A percentile compares a stretch with the other conserved stretches of the same genome.
phyloP scores from a whole-genome alignment of 2,888 invertebrate genomes.

The Drosophila falleni region DNA sequence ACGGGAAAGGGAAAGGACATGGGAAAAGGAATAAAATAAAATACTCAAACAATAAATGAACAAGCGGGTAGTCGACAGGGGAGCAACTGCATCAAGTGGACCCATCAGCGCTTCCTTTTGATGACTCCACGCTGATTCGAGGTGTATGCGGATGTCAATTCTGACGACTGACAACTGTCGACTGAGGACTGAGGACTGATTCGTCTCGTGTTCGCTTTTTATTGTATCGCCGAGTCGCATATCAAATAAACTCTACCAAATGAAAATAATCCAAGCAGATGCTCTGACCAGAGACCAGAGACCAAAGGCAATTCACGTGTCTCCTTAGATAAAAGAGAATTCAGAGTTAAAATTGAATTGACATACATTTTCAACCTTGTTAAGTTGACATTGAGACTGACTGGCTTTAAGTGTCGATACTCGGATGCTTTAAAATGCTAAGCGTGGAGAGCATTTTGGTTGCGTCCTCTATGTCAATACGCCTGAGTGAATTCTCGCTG shows the following conservation, averaged over 20 bases:
- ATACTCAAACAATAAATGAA: constrained; percentile 59
- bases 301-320: constrained; percentile 2
- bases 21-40: constrained; percentile 27
- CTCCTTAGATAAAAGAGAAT: background rate
- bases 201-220: constrained; percentile 28
- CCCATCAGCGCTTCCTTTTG: constrained; percentile 44
- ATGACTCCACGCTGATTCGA: constrained; percentile 25
- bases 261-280: constrained; percentile 49
- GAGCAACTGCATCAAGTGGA: constrained; percentile 48
- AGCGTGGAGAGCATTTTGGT: constrained; percentile 33
- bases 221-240: constrained; percentile 48
- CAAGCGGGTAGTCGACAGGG: constrained; percentile 36
- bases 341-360: constrained; percentile 16
- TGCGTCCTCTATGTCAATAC: constrained; percentile 59
- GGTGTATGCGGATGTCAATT: constrained; percentile 20
- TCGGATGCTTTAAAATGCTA: constrained; percentile 38
- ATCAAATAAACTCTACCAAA: constrained; percentile 65
- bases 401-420: constrained; percentile 31
- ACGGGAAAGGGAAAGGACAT: background rate
- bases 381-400: constrained; percentile 64
- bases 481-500: constrained; percentile 62
- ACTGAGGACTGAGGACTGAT: background rate
- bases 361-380: constrained; percentile 35
- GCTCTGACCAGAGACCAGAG: constrained; percentile 8
- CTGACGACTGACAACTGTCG: constrained; percentile 6